Evolutionary conservation across 2,797 vertebrate species (phyloP).

Genomic region (Scolopax rusticola): DNA sequence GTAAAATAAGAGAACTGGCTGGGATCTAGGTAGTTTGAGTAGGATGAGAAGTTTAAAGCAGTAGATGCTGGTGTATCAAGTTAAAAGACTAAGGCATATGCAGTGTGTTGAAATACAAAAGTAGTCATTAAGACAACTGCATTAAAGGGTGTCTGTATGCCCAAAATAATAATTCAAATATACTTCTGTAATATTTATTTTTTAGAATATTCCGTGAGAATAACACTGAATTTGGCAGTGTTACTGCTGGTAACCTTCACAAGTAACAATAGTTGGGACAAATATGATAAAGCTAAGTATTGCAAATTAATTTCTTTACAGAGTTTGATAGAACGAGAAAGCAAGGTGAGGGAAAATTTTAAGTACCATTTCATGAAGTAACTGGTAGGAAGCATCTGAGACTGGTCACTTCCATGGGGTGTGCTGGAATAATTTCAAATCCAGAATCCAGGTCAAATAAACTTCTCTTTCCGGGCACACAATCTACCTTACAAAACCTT

Average conservation of each 20-base stretch:
- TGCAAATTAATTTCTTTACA: not conserved
- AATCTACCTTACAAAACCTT: not conserved
- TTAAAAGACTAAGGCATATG: not conserved
- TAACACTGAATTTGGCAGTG: not conserved
- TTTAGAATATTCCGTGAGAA: not conserved
- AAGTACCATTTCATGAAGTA: not conserved
- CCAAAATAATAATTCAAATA: not conserved
- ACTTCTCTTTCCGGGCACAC: not conserved
- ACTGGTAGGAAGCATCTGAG: slow-evolving; percentile 19
- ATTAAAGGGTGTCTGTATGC: not conserved
- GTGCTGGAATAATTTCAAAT: slow-evolving; percentile 41
- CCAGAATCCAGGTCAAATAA: slow-evolving; percentile 36
- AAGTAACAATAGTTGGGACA: not conserved
- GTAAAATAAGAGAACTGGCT: not conserved
- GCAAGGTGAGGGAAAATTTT: not conserved
- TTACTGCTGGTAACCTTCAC: not conserved
- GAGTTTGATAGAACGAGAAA: not conserved
- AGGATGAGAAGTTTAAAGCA: not conserved
- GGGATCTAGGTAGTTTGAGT: not conserved
- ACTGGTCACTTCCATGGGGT: not conserved
- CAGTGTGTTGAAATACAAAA: rapidly evolving
- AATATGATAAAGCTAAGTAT: not conserved
- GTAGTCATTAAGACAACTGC: not conserved
- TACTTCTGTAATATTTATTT: not conserved
- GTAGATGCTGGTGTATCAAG: not conserved